These are phyloP conservation scores for Scaptodrosophila lebanonensis DNA, from an alignment of 1,140 invertebrate species.

Conservation along the genomic window DNA sequence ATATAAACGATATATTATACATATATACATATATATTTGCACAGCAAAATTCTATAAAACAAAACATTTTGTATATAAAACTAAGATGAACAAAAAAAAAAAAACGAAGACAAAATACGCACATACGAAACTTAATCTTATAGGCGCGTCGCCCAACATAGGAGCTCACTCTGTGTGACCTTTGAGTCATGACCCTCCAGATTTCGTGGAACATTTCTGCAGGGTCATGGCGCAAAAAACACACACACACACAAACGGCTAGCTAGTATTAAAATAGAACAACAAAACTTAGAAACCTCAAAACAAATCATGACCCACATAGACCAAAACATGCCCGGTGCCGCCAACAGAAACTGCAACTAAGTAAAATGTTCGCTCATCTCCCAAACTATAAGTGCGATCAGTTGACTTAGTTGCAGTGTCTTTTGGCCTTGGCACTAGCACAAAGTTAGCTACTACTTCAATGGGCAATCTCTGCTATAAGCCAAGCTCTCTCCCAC, in stretches of 20 bases:
- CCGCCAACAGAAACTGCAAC: not conserved
- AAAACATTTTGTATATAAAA: slow-evolving; percentile 69
- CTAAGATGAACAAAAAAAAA: slow-evolving; percentile 35
- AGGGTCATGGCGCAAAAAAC: too few species aligned
- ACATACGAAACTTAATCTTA: slow-evolving; percentile 64
- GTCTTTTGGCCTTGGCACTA: not conserved
- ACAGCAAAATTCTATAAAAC: slow-evolving; percentile 58
- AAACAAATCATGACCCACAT: slow-evolving; percentile 72
- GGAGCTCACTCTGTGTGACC: not conserved
- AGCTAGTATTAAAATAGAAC: not conserved
- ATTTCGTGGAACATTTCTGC: slow-evolving; percentile 67
- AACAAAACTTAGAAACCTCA: slow-evolving; percentile 10
- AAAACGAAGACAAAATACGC: slow-evolving; percentile 46
- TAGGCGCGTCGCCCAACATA: slow-evolving; percentile 8
- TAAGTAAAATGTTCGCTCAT: slow-evolving; percentile 13
- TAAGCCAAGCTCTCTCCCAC: slow-evolving; percentile 61
- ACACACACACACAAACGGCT: not conserved
- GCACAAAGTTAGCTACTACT: slow-evolving; percentile 9
- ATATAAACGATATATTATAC: slow-evolving; percentile 64
- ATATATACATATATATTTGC: slow-evolving; percentile 72
- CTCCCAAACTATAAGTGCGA: slow-evolving; percentile 50
- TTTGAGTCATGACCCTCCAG: not conserved
- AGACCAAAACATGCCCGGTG: slow-evolving; percentile 42
- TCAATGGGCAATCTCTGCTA: slow-evolving; percentile 14
- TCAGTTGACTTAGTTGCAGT: not conserved